Evolutionary conservation across 2,797 vertebrate species (phyloP).

Genomic region (Distichodus sexfasciatus): DNA sequence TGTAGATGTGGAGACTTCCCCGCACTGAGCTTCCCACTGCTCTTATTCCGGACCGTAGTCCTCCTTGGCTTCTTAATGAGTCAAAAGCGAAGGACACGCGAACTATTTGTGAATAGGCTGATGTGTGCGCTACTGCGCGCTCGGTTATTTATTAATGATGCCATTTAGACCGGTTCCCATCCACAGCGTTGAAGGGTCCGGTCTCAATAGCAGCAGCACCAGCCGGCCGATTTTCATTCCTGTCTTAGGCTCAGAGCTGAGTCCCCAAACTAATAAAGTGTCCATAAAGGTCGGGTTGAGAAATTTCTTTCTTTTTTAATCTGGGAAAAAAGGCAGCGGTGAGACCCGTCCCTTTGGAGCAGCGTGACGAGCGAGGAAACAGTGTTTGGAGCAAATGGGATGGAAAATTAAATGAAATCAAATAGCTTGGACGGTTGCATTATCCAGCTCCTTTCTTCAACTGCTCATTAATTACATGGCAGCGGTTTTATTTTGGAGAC

Average conservation of each 20-base stretch:
- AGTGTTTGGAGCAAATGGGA: conserved; percentile 93
- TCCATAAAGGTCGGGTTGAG: conserved; percentile 79
- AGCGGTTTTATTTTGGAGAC: conserved; percentile 89
- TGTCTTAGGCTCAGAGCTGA: conserved; percentile 82
- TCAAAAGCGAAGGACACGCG: conserved; percentile 88
- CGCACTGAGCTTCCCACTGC: too few relatives aligned
- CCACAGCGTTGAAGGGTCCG: conserved; percentile 77
- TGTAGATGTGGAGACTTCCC: too few relatives aligned
- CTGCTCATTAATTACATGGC: conserved; percentile 98
- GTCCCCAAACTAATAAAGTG: conserved; percentile 83
- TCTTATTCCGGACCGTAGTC: conserved; percentile 74
- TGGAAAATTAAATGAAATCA: conserved; percentile 99
- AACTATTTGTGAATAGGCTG: conserved; percentile 93
- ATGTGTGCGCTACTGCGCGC: conserved; percentile 85
- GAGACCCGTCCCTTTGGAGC: conserved; percentile 81
- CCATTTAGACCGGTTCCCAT: conserved; percentile 92
- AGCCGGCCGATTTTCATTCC: conserved; percentile 80
- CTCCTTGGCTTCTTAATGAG: conserved; percentile 10
- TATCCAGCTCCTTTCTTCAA: conserved; percentile 86
- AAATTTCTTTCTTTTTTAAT: conserved; percentile 86
- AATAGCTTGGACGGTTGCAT: conserved; percentile 94
- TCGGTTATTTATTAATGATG: conserved; percentile 97
- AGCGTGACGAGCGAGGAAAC: conserved; percentile 53
- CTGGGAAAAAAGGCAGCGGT: conserved; percentile 76
- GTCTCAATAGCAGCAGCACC: conserved; percentile 80